Base-by-base conservation (phyloP, 2,888 invertebrate species). In the Callinectes sapidus region DNA sequence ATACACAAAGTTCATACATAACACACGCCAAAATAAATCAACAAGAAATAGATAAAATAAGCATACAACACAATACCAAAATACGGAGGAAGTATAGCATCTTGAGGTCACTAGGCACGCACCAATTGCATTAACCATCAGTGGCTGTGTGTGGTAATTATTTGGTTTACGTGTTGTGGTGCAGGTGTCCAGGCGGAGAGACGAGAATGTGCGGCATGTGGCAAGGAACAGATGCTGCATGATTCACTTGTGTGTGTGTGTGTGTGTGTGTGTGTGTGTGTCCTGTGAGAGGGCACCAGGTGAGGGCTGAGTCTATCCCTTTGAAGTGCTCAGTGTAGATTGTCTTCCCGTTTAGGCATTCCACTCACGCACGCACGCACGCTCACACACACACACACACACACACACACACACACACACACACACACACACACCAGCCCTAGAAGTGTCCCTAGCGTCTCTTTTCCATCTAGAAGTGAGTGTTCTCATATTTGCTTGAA, bases 271-370 rank as follows among this genome's bases (percentile, higher is more conserved):
- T 71, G 71, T 35, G 71, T 32, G 87, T 42, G 87, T 42, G 87
- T 54, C 71, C 71, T 77, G n/a, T 28, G 61, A 13, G 89, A 89
- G n/a, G n/a, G 55, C 28, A 61, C 66, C 28, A 35, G 18, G 35
- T 32, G 89, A 89, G 61, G 16, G 61, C 14, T 54, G 55, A 35
- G 23, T 6, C 35, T 32, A 28, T 87, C 48, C 42, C n/a, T 87
- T 87, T 87, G n/a, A 87, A 48, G 87, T 54, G 48, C 87, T 87
- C 48, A 87, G 42, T 28, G 42, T 48, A 87, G 81, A 81, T 81
- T 81, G 81, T 81, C 35, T 81, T 81, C 81, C 3, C 28, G 81
- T 81, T 81, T 81, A 81, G 81, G 81, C 35, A 81, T 81, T 35
- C 81, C 81, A 81, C 32, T 32, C 35, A 81, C 81, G n/a, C 81